Percentiles rank a stretch among this genome's conserved stretches.
These are phyloP conservation scores for Drosophila pseudoananassae DNA, from an alignment of 1,140 invertebrate species.

Conservation along the genomic window DNA sequence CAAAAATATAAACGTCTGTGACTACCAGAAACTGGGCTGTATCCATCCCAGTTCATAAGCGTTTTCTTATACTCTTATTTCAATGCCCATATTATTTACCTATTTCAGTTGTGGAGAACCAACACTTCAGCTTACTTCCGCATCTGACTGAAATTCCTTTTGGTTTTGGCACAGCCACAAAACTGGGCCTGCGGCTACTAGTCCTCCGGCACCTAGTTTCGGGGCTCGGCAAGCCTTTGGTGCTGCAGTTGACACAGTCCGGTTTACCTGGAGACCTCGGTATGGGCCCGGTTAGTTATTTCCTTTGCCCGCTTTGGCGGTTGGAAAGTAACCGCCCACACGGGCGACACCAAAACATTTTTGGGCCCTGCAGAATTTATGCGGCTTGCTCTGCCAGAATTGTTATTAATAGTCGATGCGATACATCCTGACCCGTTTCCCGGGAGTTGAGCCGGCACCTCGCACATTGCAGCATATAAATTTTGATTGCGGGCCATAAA, in stretches of 20 bases:
- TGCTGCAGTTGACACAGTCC: constrained; percentile 35
- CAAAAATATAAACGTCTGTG: background rate
- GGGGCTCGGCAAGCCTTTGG: background rate
- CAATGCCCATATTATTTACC: constrained; percentile 38
- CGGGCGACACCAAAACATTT: constrained; percentile 12
- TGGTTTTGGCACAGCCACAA: constrained; percentile 23
- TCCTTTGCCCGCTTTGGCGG: constrained; percentile 1
- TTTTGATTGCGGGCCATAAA: constrained; percentile 55
- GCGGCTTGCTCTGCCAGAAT: constrained; percentile 39
- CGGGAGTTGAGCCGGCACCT: constrained; percentile 1
- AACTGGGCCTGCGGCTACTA: constrained; percentile 20
- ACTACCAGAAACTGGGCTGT: constrained; percentile 11
- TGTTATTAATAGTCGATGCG: constrained; percentile 59
- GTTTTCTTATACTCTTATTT: constrained; percentile 37
- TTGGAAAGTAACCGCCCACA: constrained; percentile 17
- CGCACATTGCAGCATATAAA: constrained; percentile 45
- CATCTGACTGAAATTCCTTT: background rate
- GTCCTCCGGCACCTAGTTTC: background rate
- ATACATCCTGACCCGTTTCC: constrained; percentile 30
- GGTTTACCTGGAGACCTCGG: background rate
- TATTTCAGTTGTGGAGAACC: constrained; percentile 23
- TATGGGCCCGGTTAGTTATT: constrained; percentile 9
- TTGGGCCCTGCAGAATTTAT: constrained; percentile 36
- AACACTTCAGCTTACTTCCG: constrained; percentile 36
- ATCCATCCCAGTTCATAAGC: constrained; percentile 8